Conservation (phyloP, 1,140 invertebrate species). For the Pemphigus obesinymphae region DNA sequence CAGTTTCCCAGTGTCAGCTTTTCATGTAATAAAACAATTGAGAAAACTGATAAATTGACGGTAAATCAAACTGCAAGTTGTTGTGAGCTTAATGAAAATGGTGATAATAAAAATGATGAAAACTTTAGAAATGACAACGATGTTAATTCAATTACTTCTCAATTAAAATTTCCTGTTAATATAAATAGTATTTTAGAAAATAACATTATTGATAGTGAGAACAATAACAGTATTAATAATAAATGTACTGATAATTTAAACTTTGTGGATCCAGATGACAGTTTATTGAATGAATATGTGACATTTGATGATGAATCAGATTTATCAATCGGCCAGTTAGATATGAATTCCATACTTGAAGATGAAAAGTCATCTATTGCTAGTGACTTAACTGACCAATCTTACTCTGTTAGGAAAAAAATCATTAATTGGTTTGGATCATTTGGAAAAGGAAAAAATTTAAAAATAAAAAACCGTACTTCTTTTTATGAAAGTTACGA, state of each 20-base stretch:
- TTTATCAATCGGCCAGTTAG: background rate
- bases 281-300: slow-evolving; percentile 8
- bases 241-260: background rate
- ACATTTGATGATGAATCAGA: background rate
- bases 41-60: background rate
- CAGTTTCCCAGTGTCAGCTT: background rate
- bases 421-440: slow-evolving; percentile 46
- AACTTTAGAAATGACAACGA: background rate
- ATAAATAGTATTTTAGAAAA: slow-evolving; percentile 29
- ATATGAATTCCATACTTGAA: background rate
- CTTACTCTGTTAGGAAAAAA: slow-evolving; percentile 43
- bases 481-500: slow-evolving; percentile 43
- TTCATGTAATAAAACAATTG: background rate
- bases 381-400: slow-evolving; percentile 42
- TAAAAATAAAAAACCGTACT: slow-evolving; percentile 41
- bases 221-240: slow-evolving; percentile 19
- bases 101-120: background rate
- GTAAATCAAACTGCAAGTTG: background rate
- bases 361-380: slow-evolving; percentile 40
- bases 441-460: slow-evolving; percentile 46
- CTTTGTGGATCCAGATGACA: background rate
- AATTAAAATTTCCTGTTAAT: slow-evolving; percentile 21
- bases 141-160: slow-evolving; percentile 33
- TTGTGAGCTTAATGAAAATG: background rate
- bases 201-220: slow-evolving; percentile 21